Evolutionary conservation across 2,797 vertebrate species (phyloP).

Genomic region (Danionella dracula): DNA sequence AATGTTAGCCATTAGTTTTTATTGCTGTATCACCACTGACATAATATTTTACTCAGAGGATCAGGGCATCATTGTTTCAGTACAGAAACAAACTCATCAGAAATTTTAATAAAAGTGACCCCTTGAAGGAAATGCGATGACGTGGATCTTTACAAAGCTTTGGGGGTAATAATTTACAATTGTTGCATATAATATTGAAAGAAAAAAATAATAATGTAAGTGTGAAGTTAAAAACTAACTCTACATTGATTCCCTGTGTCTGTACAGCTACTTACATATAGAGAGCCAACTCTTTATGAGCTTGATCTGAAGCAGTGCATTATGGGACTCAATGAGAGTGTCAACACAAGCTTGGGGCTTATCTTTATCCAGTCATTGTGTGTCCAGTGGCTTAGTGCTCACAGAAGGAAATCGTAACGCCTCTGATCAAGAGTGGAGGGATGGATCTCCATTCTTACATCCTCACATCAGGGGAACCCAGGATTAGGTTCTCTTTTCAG

Average conservation of each 20-base stretch:
- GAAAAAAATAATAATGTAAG: conserved; percentile 48
- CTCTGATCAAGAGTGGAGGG: conserved; percentile 16
- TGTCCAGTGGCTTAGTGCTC: conserved; percentile 23
- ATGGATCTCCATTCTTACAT: conserved; percentile 6
- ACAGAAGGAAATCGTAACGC: conserved; percentile 17
- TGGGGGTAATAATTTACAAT: conserved; percentile 51
- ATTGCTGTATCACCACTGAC: conserved; percentile 82
- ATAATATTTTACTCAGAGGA: conserved; percentile 61
- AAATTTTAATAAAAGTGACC: conserved; percentile 66
- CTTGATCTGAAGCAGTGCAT: conserved; percentile 32
- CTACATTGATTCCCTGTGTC: conserved; percentile 32
- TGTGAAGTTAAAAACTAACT: conserved; percentile 41
- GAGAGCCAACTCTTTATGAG: conserved; percentile 40
- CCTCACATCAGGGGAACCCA: conserved; percentile 15
- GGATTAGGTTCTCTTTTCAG: conserved; percentile 29
- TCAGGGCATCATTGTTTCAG: conserved; percentile 58
- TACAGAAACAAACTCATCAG: conserved; percentile 62
- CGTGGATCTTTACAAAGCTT: conserved; percentile 48
- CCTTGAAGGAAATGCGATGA: conserved; percentile 15
- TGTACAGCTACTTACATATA: conserved; percentile 36
- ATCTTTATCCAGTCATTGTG: conserved; percentile 33
- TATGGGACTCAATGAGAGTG: conserved; percentile 36
- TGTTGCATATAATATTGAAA: conserved; percentile 34
- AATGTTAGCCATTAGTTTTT: conserved; percentile 90
- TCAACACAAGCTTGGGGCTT: conserved; percentile 35